Percentiles rank a stretch among this genome's conserved stretches.
Evolutionary conservation across 2,888 invertebrate genomes (phyloP).

Genomic region (Lysandra coridon): DNA sequence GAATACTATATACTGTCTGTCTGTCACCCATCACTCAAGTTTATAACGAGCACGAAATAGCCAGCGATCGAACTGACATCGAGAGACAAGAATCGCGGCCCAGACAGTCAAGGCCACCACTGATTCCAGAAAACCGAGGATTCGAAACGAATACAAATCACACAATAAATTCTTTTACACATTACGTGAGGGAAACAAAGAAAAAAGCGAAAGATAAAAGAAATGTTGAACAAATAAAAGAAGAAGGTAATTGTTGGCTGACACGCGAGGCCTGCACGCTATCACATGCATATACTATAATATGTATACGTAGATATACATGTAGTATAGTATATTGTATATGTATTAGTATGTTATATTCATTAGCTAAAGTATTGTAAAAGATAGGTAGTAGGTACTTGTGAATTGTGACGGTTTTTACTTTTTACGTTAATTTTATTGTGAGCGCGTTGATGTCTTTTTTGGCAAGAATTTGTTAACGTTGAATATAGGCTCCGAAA

Average conservation of each 20-base stretch:
- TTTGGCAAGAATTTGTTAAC: no score
- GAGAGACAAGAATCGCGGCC: not conserved
- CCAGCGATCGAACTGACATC: no score
- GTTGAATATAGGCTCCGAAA: no score
- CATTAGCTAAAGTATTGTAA: no score
- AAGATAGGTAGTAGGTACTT: no score
- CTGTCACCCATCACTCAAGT: no score
- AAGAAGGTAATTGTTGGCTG: slow-evolving; percentile 35
- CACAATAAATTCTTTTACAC: slow-evolving; percentile 20
- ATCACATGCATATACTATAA: not conserved
- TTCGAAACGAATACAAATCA: slow-evolving; percentile 22
- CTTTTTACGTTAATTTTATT: no score
- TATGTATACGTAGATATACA: not conserved
- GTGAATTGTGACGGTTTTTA: no score
- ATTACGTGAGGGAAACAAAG: slow-evolving; percentile 36
- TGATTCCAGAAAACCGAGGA: not conserved
- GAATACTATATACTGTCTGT: no score
- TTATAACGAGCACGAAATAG: no score
- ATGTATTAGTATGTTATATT: not conserved
- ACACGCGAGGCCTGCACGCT: slow-evolving; percentile 36
- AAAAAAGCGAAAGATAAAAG: slow-evolving; percentile 40
- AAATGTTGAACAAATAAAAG: slow-evolving; percentile 44
- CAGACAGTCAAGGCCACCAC: not conserved
- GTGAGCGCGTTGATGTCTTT: no score
- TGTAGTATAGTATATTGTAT: not conserved